phyloP scores from a whole-genome alignment of 1,140 invertebrate genomes.

The Phthorimaea operculella region DNA sequence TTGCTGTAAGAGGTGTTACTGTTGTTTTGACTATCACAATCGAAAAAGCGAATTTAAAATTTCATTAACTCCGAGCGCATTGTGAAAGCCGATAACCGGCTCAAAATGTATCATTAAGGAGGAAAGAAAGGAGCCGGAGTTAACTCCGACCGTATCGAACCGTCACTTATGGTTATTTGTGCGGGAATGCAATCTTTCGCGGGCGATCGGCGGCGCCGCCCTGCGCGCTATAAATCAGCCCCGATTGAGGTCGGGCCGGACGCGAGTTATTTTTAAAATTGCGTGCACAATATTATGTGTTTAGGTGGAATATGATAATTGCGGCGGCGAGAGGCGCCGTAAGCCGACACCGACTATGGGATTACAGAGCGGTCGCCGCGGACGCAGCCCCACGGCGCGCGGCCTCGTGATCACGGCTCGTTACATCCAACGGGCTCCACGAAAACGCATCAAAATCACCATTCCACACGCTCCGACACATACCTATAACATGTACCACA shows the following conservation, averaged over 20 bases:
- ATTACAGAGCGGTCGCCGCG: conserved; percentile 48
- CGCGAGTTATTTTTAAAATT: conserved; percentile 64
- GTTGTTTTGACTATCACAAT: neutral
- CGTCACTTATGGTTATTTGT: conserved; percentile 36
- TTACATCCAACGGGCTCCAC: conserved; percentile 28
- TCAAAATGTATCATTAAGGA: conserved; percentile 4
- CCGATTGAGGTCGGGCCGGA: conserved; percentile 54
- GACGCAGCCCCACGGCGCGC: conserved; percentile 7
- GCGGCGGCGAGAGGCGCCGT: conserved; percentile 56
- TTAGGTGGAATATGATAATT: conserved; percentile 68
- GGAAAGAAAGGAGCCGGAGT: conserved; percentile 2
- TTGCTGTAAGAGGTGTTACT: neutral
- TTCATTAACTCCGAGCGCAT: neutral
- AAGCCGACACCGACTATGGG: conserved; percentile 60
- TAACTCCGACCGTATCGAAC: conserved; percentile 8
- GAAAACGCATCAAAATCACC: conserved; percentile 14
- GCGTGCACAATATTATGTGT: conserved; percentile 65
- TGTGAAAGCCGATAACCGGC: conserved; percentile 3
- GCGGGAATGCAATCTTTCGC: conserved; percentile 40
- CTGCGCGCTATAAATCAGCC: conserved; percentile 48
- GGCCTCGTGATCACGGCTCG: conserved; percentile 30
- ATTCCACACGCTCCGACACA: neutral
- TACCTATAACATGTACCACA: no score
- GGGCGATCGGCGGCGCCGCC: conserved; percentile 29
- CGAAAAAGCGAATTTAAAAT: conserved; percentile 1